Conservation (phyloP, 2,888 invertebrate species). For the Iphiclides podalirius region DNA sequence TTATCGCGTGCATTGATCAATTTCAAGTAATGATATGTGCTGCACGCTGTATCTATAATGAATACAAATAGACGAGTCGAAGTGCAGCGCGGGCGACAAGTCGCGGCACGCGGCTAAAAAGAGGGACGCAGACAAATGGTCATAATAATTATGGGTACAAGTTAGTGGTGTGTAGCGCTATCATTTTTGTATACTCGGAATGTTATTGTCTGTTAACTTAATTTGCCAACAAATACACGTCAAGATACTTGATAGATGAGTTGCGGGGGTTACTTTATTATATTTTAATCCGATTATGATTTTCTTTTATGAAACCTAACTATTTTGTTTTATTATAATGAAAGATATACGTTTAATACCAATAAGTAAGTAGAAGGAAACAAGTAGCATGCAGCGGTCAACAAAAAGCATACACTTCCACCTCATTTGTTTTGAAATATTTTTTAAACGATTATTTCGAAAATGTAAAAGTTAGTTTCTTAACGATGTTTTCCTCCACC, state of each 20-base stretch:
- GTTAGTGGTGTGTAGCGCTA: conserved; percentile 1
- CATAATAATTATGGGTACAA: neutral
- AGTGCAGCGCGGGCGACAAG: neutral
- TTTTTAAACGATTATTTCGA: too few species aligned
- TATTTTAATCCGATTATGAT: neutral
- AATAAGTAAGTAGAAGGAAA: too few species aligned
- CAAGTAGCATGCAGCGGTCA: too few species aligned
- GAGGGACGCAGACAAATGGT: neutral
- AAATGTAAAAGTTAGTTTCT: too few species aligned
- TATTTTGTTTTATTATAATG: too few species aligned
- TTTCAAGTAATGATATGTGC: neutral
- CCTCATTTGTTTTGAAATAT: too few species aligned
- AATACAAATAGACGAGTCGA: conserved; percentile 11
- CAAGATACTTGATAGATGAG: neutral
- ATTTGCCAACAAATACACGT: conserved; percentile 11
- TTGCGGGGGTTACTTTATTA: neutral
- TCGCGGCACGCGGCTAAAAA: conserved; percentile 7
- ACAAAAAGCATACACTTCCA: too few species aligned
- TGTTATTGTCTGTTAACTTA: conserved; percentile 18
- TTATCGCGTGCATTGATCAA: neutral
- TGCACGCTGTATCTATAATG: conserved; percentile 2
- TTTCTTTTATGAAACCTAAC: conserved; percentile 2
- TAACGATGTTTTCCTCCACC: too few species aligned
- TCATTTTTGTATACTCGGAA: conserved; percentile 4
- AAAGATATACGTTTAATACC: too few species aligned